These are phyloP conservation scores for Cephus pygmeus DNA, from an alignment of 2,888 invertebrate genomes.

Conservation along the genomic window DNA sequence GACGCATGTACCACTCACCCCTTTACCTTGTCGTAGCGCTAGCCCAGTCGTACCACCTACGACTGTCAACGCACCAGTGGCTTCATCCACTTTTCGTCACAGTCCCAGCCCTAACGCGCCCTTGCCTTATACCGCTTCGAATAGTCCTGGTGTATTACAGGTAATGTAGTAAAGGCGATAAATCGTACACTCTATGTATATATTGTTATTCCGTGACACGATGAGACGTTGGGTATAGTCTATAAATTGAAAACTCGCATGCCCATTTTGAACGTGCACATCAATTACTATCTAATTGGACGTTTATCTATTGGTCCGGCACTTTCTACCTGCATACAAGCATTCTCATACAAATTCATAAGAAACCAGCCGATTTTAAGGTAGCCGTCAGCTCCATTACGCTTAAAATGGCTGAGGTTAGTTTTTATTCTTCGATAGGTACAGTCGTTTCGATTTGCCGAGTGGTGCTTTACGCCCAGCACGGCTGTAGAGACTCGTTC, in stretches of 20 bases:
- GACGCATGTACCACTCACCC: constrained; percentile 68
- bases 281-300: neutral
- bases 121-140: constrained; percentile 50
- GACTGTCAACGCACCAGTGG: constrained; percentile 43
- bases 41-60: constrained; percentile 51
- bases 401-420: neutral
- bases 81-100: constrained; percentile 56
- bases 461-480: neutral
- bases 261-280: neutral
- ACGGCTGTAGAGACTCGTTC: neutral
- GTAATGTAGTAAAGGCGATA: constrained; percentile 28
- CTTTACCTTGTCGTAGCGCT: constrained; percentile 56
- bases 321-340: neutral
- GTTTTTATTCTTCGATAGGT: neutral
- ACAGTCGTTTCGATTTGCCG: neutral
- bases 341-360: neutral
- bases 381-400: neutral
- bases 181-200: neutral
- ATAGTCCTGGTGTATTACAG: constrained; percentile 60
- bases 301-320: neutral
- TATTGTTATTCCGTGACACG: neutral
- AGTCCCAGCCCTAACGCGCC: constrained; percentile 60
- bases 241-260: neutral
- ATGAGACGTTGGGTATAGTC: constrained; percentile 3
- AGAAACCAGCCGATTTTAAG: neutral